A percentile compares a stretch with the other conserved stretches of the same genome.
These are phyloP conservation scores for Amphiprion ocellaris DNA, from an alignment of 2,113 vertebrate genomes.

Conservation along the genomic window DNA sequence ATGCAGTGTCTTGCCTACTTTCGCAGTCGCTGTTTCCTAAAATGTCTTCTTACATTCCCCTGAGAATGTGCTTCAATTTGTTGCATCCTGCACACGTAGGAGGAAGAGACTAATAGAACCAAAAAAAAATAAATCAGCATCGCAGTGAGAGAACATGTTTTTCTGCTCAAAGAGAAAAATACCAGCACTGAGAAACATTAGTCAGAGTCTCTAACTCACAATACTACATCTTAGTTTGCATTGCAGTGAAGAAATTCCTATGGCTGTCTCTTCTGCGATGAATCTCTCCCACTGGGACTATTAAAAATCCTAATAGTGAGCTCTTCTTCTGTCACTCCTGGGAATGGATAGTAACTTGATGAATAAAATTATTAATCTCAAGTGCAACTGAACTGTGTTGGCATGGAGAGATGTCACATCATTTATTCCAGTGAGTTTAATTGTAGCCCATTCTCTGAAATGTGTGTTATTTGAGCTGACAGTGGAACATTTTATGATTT, in stretches of 20 bases:
- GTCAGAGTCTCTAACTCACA: not conserved
- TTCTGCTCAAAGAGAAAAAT: not conserved
- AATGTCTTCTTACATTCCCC: not conserved
- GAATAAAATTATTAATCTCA: not conserved
- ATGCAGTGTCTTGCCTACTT: not conserved
- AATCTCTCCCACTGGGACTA: not conserved
- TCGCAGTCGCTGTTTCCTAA: not conserved
- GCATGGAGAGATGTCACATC: not conserved
- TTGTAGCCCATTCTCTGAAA: not conserved
- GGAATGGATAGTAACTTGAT: not conserved
- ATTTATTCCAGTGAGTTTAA: not conserved
- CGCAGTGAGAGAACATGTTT: conserved; percentile 5
- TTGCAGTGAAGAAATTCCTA: not conserved
- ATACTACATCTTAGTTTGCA: not conserved
- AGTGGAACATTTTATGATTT: not conserved
- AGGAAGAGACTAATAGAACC: not conserved
- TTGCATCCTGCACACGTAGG: not conserved
- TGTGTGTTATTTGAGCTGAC: not conserved
- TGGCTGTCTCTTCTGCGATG: not conserved
- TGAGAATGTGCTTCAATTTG: not conserved
- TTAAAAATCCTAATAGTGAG: conserved; percentile 2
- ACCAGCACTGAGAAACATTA: not conserved
- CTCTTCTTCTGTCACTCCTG: not conserved
- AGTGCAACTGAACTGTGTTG: not conserved
- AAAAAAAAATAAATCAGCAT: not conserved